These are phyloP conservation scores for Drosophila anceps DNA, from an alignment of 2,888 invertebrate genomes.

Conservation along the genomic window DNA sequence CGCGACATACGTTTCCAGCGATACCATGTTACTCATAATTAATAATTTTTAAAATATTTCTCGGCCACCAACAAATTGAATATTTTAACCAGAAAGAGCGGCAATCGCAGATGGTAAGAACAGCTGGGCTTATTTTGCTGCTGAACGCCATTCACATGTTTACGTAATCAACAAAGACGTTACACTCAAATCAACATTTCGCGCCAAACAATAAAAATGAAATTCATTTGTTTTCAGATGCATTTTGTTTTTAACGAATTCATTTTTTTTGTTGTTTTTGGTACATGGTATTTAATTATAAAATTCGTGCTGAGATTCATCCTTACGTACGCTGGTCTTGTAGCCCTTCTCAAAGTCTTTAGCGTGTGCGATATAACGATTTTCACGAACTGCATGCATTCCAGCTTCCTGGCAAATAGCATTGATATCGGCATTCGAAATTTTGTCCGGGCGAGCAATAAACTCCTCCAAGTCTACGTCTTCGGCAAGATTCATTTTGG, in stretches of 20 bases:
- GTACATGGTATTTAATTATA: conserved; percentile 91
- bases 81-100: conserved; percentile 11
- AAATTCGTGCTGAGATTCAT: conserved; percentile 98
- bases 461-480: conserved; percentile 99
- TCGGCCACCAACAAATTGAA: conserved; percentile 9
- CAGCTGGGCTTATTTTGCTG: conserved; percentile 41
- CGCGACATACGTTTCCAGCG: conserved; percentile 78
- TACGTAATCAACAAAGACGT: conserved; percentile 6
- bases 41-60: conserved; percentile 1
- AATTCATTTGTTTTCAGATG: not conserved
- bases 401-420: conserved; percentile 99
- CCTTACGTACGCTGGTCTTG: conserved; percentile 99
- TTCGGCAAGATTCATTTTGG: conserved; percentile 98
- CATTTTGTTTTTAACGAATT: not conserved
- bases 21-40: conserved; percentile 58
- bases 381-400: conserved; percentile 99
- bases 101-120: conserved; percentile 17
- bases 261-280: not conserved
- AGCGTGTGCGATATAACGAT: conserved; percentile 97
- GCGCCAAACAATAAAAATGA: conserved; percentile 1
- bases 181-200: not conserved
- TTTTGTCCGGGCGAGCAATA: conserved; percentile 98
- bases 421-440: conserved; percentile 99
- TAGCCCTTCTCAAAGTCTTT: conserved; percentile 99
- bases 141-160: conserved; percentile 14